Percentiles rank a stretch among this genome's conserved stretches.
These are phyloP conservation scores for Lithophane leautieri DNA, from an alignment of 2,888 invertebrate species.

Conservation along the genomic window DNA sequence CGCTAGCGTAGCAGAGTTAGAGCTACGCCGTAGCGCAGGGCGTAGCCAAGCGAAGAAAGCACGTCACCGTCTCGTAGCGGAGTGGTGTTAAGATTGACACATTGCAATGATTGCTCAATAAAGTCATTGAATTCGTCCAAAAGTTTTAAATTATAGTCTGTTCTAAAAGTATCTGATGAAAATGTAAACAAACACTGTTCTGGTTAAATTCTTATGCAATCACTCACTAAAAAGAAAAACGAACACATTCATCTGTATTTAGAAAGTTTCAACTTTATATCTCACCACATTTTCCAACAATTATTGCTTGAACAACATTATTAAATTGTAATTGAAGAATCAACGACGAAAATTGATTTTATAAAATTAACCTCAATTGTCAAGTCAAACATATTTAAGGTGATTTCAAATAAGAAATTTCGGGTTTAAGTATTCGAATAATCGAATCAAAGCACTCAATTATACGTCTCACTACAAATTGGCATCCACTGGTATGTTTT, in stretches of 20 bases:
- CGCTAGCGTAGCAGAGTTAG: slow-evolving; percentile 14
- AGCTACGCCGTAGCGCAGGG: slow-evolving; percentile 28
- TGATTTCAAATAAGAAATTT: no score
- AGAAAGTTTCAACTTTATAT: background rate
- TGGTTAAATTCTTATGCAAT: background rate
- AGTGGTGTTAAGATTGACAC: background rate
- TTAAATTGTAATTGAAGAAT: background rate
- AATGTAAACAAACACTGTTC: background rate
- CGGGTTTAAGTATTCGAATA: background rate
- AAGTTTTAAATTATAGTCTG: background rate
- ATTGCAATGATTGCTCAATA: background rate
- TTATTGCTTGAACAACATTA: background rate
- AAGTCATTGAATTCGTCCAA: background rate
- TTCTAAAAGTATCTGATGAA: background rate
- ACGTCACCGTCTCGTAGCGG: no score
- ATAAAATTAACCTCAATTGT: background rate
- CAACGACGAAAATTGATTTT: background rate
- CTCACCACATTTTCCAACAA: background rate
- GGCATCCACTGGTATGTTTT: background rate
- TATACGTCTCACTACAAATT: background rate
- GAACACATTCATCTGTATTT: background rate
- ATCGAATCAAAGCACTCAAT: background rate
- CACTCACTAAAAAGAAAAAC: background rate
- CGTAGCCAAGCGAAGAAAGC: slow-evolving; percentile 6
- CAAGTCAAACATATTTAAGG: background rate